Evolutionary conservation across 2,888 invertebrate genomes (phyloP).

Genomic region (Calliphora vomitoria): DNA sequence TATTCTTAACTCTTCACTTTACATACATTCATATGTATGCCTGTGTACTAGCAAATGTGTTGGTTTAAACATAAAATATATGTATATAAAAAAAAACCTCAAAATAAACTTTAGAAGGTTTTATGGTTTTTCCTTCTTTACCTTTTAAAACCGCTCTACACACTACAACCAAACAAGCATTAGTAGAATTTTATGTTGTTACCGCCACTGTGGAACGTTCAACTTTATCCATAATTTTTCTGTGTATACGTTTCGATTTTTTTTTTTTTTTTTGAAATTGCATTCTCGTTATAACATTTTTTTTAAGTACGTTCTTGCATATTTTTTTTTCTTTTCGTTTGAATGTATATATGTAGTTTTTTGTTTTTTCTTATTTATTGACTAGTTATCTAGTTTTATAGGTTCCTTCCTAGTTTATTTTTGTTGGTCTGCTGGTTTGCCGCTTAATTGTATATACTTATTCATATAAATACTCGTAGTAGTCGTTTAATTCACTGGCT

Average conservation of each 20-base stretch:
- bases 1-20: no score
- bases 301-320: constrained; percentile 26
- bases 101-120: constrained; percentile 52
- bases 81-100: constrained; percentile 18
- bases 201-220: constrained; percentile 32
- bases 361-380: constrained; percentile 59
- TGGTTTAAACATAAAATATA: not conserved
- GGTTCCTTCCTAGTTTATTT: constrained; percentile 62
- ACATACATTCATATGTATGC: no score
- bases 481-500: constrained; percentile 43
- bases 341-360: not conserved
- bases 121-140: constrained; percentile 33
- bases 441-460: constrained; percentile 33
- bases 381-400: constrained; percentile 70
- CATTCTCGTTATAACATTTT: constrained; percentile 49
- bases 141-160: constrained; percentile 33
- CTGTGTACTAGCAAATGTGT: not conserved
- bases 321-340: constrained; percentile 25
- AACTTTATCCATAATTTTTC: constrained; percentile 37
- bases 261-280: constrained; percentile 34
- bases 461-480: not conserved
- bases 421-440: constrained; percentile 38
- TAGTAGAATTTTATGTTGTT: constrained; percentile 39
- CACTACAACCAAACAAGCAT: constrained; percentile 17
- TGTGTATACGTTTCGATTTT: not conserved